These are phyloP conservation scores for Opisthograptis luteolata DNA, from an alignment of 2,888 invertebrate species.

Conservation along the genomic window DNA sequence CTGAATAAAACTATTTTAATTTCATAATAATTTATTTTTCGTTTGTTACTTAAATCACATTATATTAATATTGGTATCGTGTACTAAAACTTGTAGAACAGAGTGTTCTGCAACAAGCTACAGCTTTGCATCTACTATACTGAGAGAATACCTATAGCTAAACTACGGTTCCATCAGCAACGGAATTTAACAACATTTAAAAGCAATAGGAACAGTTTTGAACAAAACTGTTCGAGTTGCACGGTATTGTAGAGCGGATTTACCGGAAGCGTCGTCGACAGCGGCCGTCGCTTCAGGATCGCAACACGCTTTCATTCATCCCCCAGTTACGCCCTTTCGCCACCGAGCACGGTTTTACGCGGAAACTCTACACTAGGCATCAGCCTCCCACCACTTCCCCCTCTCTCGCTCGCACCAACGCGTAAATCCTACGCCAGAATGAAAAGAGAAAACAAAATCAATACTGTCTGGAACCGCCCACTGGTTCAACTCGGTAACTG, in stretches of 20 bases:
- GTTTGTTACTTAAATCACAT: too few species aligned
- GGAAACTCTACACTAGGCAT: slow-evolving; percentile 76
- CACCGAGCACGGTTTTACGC: slow-evolving; percentile 65
- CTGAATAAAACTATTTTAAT: too few species aligned
- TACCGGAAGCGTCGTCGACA: slow-evolving; percentile 82
- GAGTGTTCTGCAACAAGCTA: too few species aligned
- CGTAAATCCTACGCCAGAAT: slow-evolving; percentile 51
- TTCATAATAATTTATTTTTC: too few species aligned
- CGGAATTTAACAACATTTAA: slow-evolving; percentile 37
- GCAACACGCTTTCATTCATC: slow-evolving; percentile 84
- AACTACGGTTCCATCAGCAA: slow-evolving; percentile 17
- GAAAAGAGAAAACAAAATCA: slow-evolving; percentile 77
- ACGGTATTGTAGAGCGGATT: slow-evolving; percentile 79
- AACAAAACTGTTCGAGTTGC: slow-evolving; percentile 79
- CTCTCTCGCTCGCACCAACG: slow-evolving; percentile 61
- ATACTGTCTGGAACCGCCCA: slow-evolving; percentile 83
- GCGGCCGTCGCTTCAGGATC: slow-evolving; percentile 81
- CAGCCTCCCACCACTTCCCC: slow-evolving; percentile 62
- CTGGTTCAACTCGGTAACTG: slow-evolving; percentile 78
- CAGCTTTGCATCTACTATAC: slow-evolving; percentile 30
- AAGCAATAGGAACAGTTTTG: slow-evolving; percentile 59
- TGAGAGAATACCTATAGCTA: slow-evolving; percentile 4
- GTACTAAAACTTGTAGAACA: too few species aligned
- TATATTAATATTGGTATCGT: too few species aligned
- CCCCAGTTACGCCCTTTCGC: slow-evolving; percentile 71